Conservation (phyloP, 2,113 vertebrate genomes). For the Eudorcas thomsonii region DNA sequence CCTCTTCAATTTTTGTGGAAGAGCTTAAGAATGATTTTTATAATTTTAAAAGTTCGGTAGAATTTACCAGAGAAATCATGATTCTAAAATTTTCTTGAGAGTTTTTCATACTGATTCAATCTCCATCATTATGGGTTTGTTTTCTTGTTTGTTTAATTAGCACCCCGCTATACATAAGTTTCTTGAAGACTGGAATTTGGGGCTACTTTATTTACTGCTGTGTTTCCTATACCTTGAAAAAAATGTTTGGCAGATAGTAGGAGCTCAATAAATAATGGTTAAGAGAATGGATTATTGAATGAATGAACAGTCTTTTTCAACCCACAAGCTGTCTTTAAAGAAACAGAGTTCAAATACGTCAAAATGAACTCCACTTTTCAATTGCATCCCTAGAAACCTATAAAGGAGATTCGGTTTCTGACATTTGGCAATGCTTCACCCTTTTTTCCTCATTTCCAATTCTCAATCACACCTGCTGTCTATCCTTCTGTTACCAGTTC, state of each 20-base stretch:
- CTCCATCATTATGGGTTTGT: neutral
- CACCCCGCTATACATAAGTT: neutral
- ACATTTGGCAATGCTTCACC: neutral
- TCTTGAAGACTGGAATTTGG: neutral
- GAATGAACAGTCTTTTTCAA: neutral
- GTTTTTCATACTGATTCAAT: neutral
- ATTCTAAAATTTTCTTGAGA: neutral
- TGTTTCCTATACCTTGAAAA: neutral
- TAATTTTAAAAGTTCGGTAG: neutral
- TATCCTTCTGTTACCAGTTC: neutral
- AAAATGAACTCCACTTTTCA: neutral
- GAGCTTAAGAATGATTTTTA: neutral
- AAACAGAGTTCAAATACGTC: neutral
- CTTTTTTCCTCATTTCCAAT: neutral
- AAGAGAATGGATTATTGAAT: neutral
- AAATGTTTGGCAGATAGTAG: neutral
- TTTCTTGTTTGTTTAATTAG: neutral
- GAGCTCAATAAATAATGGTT: neutral
- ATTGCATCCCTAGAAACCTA: neutral
- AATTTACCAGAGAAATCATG: neutral
- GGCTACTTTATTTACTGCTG: neutral
- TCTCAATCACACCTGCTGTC: neutral
- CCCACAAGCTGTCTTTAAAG: neutral
- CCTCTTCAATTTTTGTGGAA: neutral
- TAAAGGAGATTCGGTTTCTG: neutral